These are phyloP conservation scores for Glossophaga mutica DNA, from an alignment of 2,797 vertebrate genomes.

Conservation along the genomic window DNA sequence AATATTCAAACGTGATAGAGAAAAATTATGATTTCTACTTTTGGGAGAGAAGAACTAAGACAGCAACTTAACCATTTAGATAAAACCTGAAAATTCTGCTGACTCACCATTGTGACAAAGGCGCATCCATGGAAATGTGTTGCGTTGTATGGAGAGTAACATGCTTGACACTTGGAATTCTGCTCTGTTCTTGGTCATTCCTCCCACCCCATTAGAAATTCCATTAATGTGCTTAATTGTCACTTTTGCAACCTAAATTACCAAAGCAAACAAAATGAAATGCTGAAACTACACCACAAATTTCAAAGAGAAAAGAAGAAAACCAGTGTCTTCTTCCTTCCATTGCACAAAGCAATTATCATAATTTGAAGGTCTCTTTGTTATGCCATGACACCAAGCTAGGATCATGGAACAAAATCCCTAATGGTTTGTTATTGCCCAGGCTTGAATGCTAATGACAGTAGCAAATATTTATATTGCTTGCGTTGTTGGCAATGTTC, in stretches of 20 bases:
- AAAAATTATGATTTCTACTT: neutral
- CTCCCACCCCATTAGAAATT: neutral
- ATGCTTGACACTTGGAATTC: neutral
- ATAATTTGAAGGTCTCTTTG: neutral
- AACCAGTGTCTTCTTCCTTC: neutral
- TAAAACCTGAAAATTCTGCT: neutral
- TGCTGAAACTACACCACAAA: neutral
- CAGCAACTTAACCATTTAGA: neutral
- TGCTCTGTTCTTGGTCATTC: neutral
- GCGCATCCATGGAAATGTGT: neutral
- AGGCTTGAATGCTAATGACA: neutral
- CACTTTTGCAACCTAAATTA: neutral
- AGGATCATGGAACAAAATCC: neutral
- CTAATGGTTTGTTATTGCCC: neutral
- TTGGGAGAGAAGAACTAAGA: neutral
- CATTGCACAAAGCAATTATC: neutral
- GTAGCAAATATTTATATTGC: neutral
- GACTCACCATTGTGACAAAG: neutral
- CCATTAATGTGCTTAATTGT: neutral
- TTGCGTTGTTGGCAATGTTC: neutral
- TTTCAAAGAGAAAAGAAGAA: conserved; percentile 5
- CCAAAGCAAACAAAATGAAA: neutral
- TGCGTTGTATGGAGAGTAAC: neutral
- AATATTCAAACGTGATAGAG: neutral
- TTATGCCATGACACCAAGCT: neutral